Evolutionary conservation across 2,113 vertebrate genomes (phyloP).

Genomic region (Lepus americanus): DNA sequence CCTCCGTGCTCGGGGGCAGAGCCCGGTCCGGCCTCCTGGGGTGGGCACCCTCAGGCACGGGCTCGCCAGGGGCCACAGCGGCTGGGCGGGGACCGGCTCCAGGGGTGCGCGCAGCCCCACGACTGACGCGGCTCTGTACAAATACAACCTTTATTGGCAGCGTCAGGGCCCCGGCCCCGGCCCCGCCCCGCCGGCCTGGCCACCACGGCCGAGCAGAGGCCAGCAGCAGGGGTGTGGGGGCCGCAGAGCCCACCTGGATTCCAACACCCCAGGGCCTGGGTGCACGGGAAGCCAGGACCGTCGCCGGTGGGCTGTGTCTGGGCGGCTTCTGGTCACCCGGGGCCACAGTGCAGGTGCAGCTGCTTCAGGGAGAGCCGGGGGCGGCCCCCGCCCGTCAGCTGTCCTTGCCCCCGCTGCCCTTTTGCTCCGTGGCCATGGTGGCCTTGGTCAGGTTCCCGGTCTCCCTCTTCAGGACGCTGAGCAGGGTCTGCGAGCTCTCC

Average conservation of each 20-base stretch:
- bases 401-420: conserved; percentile 84
- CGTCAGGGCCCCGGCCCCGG: background rate
- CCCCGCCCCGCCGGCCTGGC: background rate
- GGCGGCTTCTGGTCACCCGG: background rate
- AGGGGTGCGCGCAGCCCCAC: too few relatives aligned
- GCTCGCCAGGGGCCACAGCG: background rate
- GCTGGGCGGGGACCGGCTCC: background rate
- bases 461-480: conserved; percentile 93
- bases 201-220: background rate
- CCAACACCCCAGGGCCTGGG: fast-evolving
- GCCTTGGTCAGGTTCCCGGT: conserved; percentile 90
- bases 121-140: background rate
- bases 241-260: background rate
- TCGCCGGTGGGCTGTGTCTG: background rate
- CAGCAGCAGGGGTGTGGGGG: background rate
- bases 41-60: background rate
- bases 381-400: conserved; percentile 61
- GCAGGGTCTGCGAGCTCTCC: conserved; percentile 95
- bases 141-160: conserved; percentile 70
- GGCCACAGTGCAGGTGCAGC: background rate
- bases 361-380: too few relatives aligned
- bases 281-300: background rate
- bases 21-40: too few relatives aligned
- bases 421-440: conserved; percentile 84
- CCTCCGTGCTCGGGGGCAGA: background rate